Base-by-base conservation (phyloP, 1,140 invertebrate genomes). In the Schmidtea mediterranea region DNA sequence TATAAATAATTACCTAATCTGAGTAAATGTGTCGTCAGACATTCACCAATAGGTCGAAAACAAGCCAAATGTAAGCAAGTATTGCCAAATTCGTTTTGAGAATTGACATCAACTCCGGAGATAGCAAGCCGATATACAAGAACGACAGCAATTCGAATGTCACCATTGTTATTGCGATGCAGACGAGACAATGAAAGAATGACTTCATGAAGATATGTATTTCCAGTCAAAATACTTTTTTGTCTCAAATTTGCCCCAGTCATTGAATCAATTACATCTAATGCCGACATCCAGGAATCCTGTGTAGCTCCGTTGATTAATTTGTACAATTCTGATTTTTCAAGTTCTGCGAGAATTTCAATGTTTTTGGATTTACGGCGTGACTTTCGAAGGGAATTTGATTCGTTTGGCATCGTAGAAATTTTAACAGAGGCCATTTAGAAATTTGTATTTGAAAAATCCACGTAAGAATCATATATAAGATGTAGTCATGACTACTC, bases 41-140 rank as follows among this genome's bases (percentile, higher is more conserved):
- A 13, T 10, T 51, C 46, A 1, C 43, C 53, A 22, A 49, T n/a
- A 2, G 53, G 53, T 51, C 41, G 38, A 18, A 55, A 39, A 43
- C 52, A 53, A 9, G 53, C 53, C n/a, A 53, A 32, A 40, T 55
- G 53, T 18, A 55, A 36, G 12, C 36, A 37, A 16, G 53, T 55
- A 24, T 55, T 55, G 13, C 53, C 53, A 36, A 51, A 41, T 1
- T 39, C 36, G 41, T 55, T 55, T 40, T 52, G 52, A 1, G 53
- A 52, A 37, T 55, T 55, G 5, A 55, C 50, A 21, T 49, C 38
- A 2, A 49, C 37, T 12, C 53, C 53, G n/a, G 46, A 43, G 5
- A 55, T 18, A 1, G 46, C 49, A n/a, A 55, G 24, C 23, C 41
- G 24, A 48, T 55, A 55, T 12, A 55, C 43, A 0, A 55, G 36